These are phyloP conservation scores for Notospermus geniculatus DNA, from an alignment of 1,140 invertebrate species.

Conservation along the genomic window DNA sequence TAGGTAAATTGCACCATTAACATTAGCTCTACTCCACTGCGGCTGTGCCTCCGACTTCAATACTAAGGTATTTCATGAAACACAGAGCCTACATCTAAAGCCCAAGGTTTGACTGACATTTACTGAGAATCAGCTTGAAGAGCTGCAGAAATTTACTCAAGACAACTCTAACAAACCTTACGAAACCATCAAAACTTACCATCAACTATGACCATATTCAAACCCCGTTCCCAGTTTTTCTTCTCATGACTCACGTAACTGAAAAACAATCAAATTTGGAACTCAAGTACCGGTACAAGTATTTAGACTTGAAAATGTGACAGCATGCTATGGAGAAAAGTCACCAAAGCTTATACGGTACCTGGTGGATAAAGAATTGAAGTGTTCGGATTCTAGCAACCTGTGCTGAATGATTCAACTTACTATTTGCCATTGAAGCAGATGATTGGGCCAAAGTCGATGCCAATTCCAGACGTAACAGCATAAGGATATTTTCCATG, in stretches of 20 bases:
- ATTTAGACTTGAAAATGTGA: background rate
- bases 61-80: too few relatives aligned
- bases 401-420: slow-evolving; percentile 1
- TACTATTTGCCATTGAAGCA: slow-evolving; percentile 30
- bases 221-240: slow-evolving; percentile 36
- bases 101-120: too few relatives aligned
- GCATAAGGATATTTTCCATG: slow-evolving; percentile 20
- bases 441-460: slow-evolving; percentile 22
- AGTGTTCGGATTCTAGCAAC: background rate
- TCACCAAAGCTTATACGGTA: background rate
- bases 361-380: background rate
- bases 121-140: background rate
- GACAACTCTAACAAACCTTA: too few relatives aligned
- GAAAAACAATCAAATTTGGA: slow-evolving; percentile 2
- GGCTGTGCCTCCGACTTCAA: too few relatives aligned
- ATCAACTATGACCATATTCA: slow-evolving; percentile 37
- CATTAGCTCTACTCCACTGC: too few relatives aligned
- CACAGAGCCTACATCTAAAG: too few relatives aligned
- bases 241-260: slow-evolving; percentile 35
- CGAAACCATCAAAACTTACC: too few relatives aligned
- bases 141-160: background rate
- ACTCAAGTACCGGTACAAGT: background rate
- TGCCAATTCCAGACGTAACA: slow-evolving; percentile 23
- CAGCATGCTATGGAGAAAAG: background rate
- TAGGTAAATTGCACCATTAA: background rate